These are phyloP conservation scores for Acanthosepion lycidas DNA, from an alignment of 2,888 invertebrate genomes.

Conservation along the genomic window DNA sequence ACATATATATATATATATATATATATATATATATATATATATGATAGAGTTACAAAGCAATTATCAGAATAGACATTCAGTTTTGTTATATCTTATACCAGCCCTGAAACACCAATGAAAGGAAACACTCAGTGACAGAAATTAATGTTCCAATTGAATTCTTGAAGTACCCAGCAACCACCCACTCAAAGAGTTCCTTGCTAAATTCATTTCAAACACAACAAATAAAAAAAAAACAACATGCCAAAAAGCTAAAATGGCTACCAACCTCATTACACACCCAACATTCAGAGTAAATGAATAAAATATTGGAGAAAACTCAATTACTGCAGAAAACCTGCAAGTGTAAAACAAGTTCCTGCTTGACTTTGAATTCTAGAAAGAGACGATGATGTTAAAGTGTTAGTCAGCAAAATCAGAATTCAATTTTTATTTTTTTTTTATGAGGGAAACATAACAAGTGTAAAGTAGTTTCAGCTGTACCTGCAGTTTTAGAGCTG, in stretches of 20 bases:
- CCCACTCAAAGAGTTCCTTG: background rate
- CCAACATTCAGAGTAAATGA: background rate
- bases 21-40: too few relatives aligned
- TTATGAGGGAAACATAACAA: too few relatives aligned
- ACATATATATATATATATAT: too few relatives aligned
- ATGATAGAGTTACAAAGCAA: too few relatives aligned
- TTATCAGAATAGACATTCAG: too few relatives aligned
- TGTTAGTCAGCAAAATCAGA: too few relatives aligned
- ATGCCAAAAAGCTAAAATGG: background rate
- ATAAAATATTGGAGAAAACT: conserved; percentile 4
- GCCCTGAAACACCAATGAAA: too few relatives aligned
- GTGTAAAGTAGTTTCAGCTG: too few relatives aligned
- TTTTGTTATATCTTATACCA: too few relatives aligned
- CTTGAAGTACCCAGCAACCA: background rate
- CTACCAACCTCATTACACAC: background rate
- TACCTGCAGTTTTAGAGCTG: too few relatives aligned
- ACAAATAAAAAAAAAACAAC: background rate
- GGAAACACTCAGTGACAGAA: background rate
- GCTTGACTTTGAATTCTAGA: background rate
- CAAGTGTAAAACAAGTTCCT: background rate
- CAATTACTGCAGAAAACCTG: background rate
- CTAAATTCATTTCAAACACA: background rate
- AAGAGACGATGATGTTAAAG: too few relatives aligned
- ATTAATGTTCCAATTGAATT: conserved; percentile 16
- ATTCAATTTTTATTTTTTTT: too few relatives aligned